phyloP scores from a whole-genome alignment of 2,888 invertebrate species.

The Mythimna impura region DNA sequence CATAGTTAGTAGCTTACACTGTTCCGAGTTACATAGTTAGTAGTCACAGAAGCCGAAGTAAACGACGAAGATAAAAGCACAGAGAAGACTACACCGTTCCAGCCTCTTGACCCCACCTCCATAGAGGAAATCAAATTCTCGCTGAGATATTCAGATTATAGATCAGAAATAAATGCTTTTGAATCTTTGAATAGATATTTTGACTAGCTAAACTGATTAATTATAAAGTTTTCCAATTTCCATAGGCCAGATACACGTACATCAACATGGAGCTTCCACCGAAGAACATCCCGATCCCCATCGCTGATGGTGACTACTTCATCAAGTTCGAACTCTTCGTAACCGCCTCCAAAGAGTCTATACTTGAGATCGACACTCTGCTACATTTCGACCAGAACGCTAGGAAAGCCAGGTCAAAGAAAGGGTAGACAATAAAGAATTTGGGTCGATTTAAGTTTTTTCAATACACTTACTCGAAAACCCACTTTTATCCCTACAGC shows the following conservation, averaged over 20 bases:
- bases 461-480: background rate
- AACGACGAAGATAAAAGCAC: no score
- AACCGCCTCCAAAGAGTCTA: slow-evolving; percentile 61
- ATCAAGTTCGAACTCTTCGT: slow-evolving; percentile 50
- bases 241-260: slow-evolving; percentile 64
- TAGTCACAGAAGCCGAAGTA: no score
- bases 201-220: background rate
- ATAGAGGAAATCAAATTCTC: no score
- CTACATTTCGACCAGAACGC: slow-evolving; percentile 61
- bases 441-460: background rate
- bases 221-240: background rate
- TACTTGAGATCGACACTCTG: slow-evolving; percentile 45
- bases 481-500: no score
- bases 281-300: slow-evolving; percentile 67
- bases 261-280: slow-evolving; percentile 71
- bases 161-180: no score
- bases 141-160: no score
- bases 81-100: no score
- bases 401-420: slow-evolving; percentile 26
- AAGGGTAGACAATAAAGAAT: slow-evolving; percentile 30
- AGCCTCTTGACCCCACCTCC: no score
- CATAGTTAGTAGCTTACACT: no score
- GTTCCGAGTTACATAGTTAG: no score
- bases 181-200: background rate
- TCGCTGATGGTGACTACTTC: slow-evolving; percentile 65